Evolutionary conservation across 2,113 vertebrate species (phyloP).

Genomic region (Catharus bicknelli): DNA sequence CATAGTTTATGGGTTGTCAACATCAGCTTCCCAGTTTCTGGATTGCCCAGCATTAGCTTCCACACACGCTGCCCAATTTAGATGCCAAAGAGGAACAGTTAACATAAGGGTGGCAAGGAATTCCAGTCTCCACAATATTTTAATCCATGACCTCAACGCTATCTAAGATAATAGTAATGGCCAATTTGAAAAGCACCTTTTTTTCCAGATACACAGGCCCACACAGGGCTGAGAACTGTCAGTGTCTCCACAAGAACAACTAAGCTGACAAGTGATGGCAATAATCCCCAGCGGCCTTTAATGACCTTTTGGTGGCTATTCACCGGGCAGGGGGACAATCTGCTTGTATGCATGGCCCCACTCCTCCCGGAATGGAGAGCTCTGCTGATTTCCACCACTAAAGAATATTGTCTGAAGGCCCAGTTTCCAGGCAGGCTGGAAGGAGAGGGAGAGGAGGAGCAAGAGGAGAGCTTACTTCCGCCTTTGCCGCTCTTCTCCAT

Average conservation of each 20-base stretch:
- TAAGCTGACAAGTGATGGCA: not conserved
- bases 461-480: slow-evolving; percentile 83
- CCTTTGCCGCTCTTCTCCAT: slow-evolving; percentile 97
- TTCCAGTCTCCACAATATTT: not conserved
- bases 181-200: not conserved
- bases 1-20: not conserved
- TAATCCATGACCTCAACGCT: not conserved
- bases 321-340: not conserved
- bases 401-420: not conserved
- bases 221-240: not conserved
- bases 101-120: not conserved
- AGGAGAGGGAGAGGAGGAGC: not conserved
- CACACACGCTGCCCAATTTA: not conserved
- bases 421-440: not conserved
- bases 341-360: not conserved
- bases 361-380: not conserved
- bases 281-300: not conserved
- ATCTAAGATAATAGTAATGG: not conserved
- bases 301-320: not conserved
- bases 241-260: not conserved
- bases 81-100: not conserved
- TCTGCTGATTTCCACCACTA: not conserved
- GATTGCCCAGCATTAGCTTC: not conserved
- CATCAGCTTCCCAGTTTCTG: not conserved
- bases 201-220: not conserved